These are phyloP conservation scores for Limnephilus auricula DNA, from an alignment of 2,888 invertebrate species.

Conservation along the genomic window DNA sequence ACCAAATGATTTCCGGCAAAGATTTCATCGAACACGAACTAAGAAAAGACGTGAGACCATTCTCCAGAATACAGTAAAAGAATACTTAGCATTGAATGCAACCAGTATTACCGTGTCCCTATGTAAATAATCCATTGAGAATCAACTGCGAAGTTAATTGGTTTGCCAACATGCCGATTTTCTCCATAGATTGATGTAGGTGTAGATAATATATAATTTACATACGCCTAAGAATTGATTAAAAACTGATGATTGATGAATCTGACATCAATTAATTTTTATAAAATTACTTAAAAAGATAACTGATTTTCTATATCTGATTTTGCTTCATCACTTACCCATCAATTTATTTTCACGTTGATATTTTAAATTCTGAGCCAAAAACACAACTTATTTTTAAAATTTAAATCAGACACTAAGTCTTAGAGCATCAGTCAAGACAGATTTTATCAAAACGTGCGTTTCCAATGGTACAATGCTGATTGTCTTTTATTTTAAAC, in stretches of 20 bases:
- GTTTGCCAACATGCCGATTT: background rate
- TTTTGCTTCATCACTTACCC: too few species aligned
- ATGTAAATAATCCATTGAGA: background rate
- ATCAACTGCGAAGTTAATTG: background rate
- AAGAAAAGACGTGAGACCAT: background rate
- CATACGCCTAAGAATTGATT: background rate
- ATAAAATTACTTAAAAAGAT: too few species aligned
- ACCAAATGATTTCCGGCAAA: constrained; percentile 2
- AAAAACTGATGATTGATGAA: background rate
- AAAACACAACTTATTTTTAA: too few species aligned
- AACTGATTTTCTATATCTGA: too few species aligned
- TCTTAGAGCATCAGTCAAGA: too few species aligned
- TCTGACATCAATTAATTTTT: background rate
- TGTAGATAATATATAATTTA: background rate
- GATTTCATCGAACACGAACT: constrained; percentile 2
- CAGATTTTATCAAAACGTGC: too few species aligned
- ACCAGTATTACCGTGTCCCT: background rate
- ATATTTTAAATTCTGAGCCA: too few species aligned
- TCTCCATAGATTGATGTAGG: background rate
- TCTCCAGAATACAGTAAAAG: background rate
- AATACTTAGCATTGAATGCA: constrained; percentile 2
- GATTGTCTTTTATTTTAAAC: too few species aligned
- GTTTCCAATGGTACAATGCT: too few species aligned
- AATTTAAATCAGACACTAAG: too few species aligned
- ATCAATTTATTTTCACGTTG: too few species aligned